Conservation (phyloP, 2,888 invertebrate genomes). For the Dolomedes plantarius region DNA sequence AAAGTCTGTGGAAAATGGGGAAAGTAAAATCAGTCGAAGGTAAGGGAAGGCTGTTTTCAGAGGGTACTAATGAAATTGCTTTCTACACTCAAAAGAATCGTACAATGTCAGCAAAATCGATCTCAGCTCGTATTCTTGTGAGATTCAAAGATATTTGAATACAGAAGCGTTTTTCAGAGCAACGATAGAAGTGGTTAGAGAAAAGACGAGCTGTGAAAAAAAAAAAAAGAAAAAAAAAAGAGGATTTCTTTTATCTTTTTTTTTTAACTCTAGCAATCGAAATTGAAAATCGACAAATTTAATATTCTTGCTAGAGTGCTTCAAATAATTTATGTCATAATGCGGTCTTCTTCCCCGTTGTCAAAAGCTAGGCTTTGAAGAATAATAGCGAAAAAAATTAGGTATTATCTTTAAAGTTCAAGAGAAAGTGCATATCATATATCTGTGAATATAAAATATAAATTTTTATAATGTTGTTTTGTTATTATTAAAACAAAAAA, state of each 20-base stretch:
- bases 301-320: slow-evolving; percentile 31
- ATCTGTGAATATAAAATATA: no score
- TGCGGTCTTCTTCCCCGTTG: background rate
- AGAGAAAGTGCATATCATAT: no score
- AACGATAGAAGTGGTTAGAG: background rate
- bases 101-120: slow-evolving; percentile 43
- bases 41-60: slow-evolving; percentile 19
- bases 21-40: slow-evolving; percentile 15
- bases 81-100: slow-evolving; percentile 29
- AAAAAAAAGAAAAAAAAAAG: slow-evolving; percentile 17
- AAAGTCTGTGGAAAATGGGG: slow-evolving; percentile 9
- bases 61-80: slow-evolving; percentile 55
- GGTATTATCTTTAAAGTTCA: no score
- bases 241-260: slow-evolving; percentile 4
- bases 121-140: slow-evolving; percentile 18
- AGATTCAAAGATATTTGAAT: slow-evolving; percentile 48
- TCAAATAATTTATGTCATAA: slow-evolving; percentile 19
- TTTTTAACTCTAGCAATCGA: slow-evolving; percentile 11
- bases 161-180: slow-evolving; percentile 23
- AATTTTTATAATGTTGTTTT: no score
- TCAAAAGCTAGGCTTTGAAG: background rate
- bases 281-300: slow-evolving; percentile 63
- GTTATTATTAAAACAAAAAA: no score
- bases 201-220: background rate
- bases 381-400: slow-evolving; percentile 12